Percentiles rank a stretch among this genome's conserved stretches.
phyloP scores from a whole-genome alignment of 2,113 vertebrate species.

The Pungitius pungitius region DNA sequence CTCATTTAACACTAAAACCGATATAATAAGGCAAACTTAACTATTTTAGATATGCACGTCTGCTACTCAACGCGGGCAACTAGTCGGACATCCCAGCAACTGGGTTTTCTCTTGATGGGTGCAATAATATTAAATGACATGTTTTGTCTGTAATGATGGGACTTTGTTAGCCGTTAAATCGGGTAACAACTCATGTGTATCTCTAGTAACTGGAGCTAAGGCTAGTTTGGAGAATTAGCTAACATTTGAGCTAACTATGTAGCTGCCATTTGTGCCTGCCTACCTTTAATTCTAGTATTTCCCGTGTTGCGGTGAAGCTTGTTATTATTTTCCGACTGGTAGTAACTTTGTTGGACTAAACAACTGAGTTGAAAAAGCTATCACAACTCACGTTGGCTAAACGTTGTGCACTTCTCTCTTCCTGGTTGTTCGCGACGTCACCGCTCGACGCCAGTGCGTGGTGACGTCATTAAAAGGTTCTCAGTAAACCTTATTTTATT shows the following conservation, averaged over 20 bases:
- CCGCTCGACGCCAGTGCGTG: constrained; percentile 40
- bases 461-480: constrained; percentile 46
- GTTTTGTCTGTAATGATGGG: neutral
- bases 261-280: neutral
- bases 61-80: too few relatives aligned
- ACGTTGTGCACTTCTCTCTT: constrained; percentile 65
- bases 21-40: too few relatives aligned
- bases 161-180: neutral
- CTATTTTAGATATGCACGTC: too few relatives aligned
- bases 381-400: constrained; percentile 62
- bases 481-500: neutral
- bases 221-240: neutral
- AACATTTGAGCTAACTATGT: neutral
- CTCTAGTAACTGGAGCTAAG: neutral
- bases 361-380: neutral
- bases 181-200: too few relatives aligned
- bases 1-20: too few relatives aligned
- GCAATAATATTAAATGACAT: too few relatives aligned
- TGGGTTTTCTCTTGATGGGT: too few relatives aligned
- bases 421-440: constrained; percentile 55
- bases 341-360: neutral
- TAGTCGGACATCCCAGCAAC: neutral
- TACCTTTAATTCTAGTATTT: constrained; percentile 24
- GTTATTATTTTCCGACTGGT: neutral
- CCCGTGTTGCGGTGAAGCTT: neutral